These are phyloP conservation scores for Todiramphus chloris DNA, from an alignment of 2,113 vertebrate species.

Conservation along the genomic window DNA sequence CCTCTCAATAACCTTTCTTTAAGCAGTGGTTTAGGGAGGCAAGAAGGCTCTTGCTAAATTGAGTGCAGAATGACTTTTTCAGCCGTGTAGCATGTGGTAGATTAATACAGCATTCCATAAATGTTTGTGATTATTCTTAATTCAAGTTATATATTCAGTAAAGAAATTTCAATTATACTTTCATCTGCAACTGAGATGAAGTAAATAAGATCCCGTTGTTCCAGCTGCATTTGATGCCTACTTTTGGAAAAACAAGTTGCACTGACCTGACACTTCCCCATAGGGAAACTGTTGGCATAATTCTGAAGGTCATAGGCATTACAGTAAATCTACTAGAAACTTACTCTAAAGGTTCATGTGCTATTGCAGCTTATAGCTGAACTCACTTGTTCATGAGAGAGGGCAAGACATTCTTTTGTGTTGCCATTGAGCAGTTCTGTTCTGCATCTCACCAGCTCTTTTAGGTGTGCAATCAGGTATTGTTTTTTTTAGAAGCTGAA, in stretches of 20 bases:
- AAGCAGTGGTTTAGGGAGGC: slow-evolving; percentile 16
- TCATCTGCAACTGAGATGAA: not conserved
- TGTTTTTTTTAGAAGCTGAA: not conserved
- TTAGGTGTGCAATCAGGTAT: not conserved
- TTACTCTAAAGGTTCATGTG: slow-evolving; percentile 56
- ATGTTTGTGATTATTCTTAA: not conserved
- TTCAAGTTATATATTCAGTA: not conserved
- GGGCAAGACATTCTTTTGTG: not conserved
- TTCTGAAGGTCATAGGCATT: slow-evolving; percentile 67
- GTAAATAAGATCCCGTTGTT: slow-evolving; percentile 39
- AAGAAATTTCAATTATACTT: not conserved
- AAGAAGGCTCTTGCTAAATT: slow-evolving; percentile 17
- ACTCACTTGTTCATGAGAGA: not conserved
- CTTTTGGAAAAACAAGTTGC: slow-evolving; percentile 23
- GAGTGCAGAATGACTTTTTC: slow-evolving; percentile 20
- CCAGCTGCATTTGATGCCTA: not conserved
- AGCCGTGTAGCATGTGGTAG: not conserved
- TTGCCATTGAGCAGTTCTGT: not conserved
- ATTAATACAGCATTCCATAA: not conserved
- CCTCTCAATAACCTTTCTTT: slow-evolving; percentile 67
- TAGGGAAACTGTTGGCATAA: slow-evolving; percentile 53
- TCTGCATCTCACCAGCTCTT: not conserved
- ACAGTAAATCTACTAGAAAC: slow-evolving; percentile 54
- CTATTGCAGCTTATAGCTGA: slow-evolving; percentile 1
- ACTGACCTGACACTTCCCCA: slow-evolving; percentile 48